Percentiles rank a stretch among this genome's conserved stretches.
Evolutionary conservation across 2,797 vertebrate genomes (phyloP).

Genomic region (Cossypha dichroa): DNA sequence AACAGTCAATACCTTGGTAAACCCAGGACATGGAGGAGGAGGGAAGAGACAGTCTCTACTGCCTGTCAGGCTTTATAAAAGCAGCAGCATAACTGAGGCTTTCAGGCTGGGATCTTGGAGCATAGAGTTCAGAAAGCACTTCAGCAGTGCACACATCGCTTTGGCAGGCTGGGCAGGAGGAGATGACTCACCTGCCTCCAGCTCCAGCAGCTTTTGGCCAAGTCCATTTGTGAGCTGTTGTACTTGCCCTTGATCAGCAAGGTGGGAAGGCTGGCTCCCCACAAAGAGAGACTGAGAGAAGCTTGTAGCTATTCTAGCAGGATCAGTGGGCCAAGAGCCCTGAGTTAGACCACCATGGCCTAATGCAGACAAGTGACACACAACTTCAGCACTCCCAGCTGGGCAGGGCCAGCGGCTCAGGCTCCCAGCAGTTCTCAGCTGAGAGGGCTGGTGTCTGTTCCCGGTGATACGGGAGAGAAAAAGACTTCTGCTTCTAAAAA

Average conservation of each 20-base stretch:
- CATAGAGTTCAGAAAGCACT: slow-evolving; percentile 44
- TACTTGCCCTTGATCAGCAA: slow-evolving; percentile 35
- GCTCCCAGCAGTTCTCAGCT: neutral
- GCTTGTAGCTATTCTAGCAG: neutral
- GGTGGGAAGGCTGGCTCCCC: slow-evolving; percentile 20
- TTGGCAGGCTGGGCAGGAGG: slow-evolving; percentile 65
- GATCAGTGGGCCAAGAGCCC: neutral
- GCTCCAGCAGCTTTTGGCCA: slow-evolving; percentile 73
- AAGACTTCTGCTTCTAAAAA: slow-evolving; percentile 69
- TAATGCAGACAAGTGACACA: neutral
- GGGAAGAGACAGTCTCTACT: neutral
- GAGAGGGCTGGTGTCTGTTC: slow-evolving; percentile 45
- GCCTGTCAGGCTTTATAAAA: slow-evolving; percentile 60
- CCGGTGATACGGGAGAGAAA: slow-evolving; percentile 58
- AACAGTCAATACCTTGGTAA: slow-evolving; percentile 17
- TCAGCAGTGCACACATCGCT: slow-evolving; percentile 44
- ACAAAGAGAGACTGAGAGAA: neutral
- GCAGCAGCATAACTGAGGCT: slow-evolving; percentile 54
- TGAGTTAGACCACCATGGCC: neutral
- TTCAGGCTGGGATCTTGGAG: slow-evolving; percentile 41
- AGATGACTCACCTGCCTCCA: slow-evolving; percentile 69
- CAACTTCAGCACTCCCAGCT: neutral
- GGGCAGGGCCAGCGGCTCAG: neutral
- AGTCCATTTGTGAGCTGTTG: slow-evolving; percentile 35
- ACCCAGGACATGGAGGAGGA: slow-evolving; percentile 20